These are phyloP conservation scores for Dendroctonus ponderosae DNA, from an alignment of 1,140 invertebrate genomes.

Conservation along the genomic window DNA sequence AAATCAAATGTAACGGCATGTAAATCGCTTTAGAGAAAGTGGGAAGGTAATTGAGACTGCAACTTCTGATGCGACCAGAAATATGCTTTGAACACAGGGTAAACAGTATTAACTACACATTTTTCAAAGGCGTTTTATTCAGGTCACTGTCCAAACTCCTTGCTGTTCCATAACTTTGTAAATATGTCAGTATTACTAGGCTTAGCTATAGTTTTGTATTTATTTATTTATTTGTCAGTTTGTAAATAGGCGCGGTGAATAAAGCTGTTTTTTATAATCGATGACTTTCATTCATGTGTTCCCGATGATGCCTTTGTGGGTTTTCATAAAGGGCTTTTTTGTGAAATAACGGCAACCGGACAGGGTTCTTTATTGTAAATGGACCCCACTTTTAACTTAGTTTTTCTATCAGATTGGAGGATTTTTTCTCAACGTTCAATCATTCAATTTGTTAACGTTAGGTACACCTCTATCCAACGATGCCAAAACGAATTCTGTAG, in stretches of 20 bases:
- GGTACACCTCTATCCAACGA: too few species aligned
- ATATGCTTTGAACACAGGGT: background rate
- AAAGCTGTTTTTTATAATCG: background rate
- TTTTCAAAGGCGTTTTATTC: background rate
- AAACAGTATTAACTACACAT: background rate
- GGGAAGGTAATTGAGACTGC: background rate
- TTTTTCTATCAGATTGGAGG: too few species aligned
- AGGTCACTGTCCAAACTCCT: background rate
- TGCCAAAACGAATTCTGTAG: too few species aligned
- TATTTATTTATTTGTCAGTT: slow-evolving; percentile 16
- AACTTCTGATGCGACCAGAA: background rate
- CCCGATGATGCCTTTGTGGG: too few species aligned
- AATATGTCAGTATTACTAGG: slow-evolving; percentile 31
- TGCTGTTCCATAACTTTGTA: slow-evolving; percentile 3
- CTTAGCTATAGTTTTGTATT: slow-evolving; percentile 6
- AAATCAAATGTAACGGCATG: slow-evolving; percentile 38
- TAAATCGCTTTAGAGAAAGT: slow-evolving; percentile 13
- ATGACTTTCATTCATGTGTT: too few species aligned
- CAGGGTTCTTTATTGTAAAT: too few species aligned
- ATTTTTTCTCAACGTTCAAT: too few species aligned
- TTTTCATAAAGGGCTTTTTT: too few species aligned
- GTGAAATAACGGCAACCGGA: too few species aligned
- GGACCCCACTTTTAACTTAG: too few species aligned
- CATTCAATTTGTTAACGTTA: too few species aligned
- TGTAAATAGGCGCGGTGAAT: background rate